Evolutionary conservation across 2,113 vertebrate species (phyloP).

Genomic region (Natator depressus): DNA sequence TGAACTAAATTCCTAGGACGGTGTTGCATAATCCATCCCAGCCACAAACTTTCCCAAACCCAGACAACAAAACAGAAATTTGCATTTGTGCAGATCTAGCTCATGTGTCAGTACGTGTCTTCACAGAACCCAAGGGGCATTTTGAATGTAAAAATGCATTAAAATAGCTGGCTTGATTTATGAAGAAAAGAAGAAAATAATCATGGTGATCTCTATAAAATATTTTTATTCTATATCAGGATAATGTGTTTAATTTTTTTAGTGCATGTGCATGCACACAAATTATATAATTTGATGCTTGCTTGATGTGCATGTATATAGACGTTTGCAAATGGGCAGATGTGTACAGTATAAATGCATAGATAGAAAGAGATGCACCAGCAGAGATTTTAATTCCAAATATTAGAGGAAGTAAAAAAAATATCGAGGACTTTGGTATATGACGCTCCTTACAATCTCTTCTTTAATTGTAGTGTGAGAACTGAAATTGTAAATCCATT

Average conservation of each 20-base stretch:
- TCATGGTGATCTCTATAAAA: neutral
- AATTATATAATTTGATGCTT: neutral
- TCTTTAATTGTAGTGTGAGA: neutral
- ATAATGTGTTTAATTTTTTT: neutral
- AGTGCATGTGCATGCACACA: neutral
- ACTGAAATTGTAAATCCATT: neutral
- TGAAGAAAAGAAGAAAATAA: neutral
- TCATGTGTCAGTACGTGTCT: neutral
- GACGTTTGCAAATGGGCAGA: neutral
- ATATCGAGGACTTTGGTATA: neutral
- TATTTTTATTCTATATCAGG: neutral
- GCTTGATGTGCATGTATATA: neutral
- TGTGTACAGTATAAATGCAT: neutral
- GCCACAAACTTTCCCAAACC: neutral
- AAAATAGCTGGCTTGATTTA: constrained; percentile 51
- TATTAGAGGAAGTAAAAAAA: neutral
- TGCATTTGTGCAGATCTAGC: neutral
- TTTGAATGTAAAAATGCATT: constrained; percentile 36
- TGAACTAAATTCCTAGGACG: neutral
- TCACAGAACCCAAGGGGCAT: neutral
- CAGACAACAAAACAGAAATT: neutral
- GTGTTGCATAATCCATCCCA: neutral
- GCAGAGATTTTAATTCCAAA: neutral
- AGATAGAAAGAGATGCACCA: neutral
- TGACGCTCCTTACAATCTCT: neutral